phyloP scores from a whole-genome alignment of 1,140 invertebrate species.

The Drosophila auraria region DNA sequence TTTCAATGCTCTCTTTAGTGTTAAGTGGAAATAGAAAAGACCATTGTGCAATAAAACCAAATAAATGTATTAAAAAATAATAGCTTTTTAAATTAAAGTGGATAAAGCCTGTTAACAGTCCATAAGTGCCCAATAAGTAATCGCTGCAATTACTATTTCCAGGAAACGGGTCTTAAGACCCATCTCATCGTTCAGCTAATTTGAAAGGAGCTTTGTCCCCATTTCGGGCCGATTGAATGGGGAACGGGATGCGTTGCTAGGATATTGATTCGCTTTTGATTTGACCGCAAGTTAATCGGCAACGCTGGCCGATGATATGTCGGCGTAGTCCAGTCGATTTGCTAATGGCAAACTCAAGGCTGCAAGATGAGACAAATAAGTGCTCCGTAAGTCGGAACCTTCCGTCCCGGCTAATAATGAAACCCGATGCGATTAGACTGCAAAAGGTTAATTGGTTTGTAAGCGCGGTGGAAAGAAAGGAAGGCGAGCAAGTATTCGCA shows the following conservation, averaged over 20 bases:
- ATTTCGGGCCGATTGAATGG: not conserved
- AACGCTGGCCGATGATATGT: constrained; percentile 12
- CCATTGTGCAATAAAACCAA: not conserved
- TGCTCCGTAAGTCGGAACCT: constrained; percentile 44
- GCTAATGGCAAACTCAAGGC: constrained; percentile 31
- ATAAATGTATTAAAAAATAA: no score
- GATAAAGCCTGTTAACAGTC: not conserved
- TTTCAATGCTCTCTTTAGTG: no score
- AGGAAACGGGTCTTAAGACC: not conserved
- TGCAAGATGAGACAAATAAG: constrained; percentile 48
- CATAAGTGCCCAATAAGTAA: constrained; percentile 5
- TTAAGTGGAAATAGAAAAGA: not conserved
- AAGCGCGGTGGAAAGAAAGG: constrained; percentile 45
- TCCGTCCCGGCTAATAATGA: constrained; percentile 36
- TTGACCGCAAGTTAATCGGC: constrained; percentile 19
- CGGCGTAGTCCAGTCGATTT: constrained; percentile 33
- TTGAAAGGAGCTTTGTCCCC: constrained; percentile 24
- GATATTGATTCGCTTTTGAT: constrained; percentile 30
- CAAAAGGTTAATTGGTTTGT: constrained; percentile 78
- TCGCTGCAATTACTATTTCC: constrained; percentile 2
- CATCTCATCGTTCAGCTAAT: not conserved
- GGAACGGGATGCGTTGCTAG: constrained; percentile 12
- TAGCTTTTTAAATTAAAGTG: not conserved
- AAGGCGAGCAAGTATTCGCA: constrained; percentile 26
- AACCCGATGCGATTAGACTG: constrained; percentile 54